phyloP scores from a whole-genome alignment of 2,113 vertebrate genomes.

The Microtus oregoni region DNA sequence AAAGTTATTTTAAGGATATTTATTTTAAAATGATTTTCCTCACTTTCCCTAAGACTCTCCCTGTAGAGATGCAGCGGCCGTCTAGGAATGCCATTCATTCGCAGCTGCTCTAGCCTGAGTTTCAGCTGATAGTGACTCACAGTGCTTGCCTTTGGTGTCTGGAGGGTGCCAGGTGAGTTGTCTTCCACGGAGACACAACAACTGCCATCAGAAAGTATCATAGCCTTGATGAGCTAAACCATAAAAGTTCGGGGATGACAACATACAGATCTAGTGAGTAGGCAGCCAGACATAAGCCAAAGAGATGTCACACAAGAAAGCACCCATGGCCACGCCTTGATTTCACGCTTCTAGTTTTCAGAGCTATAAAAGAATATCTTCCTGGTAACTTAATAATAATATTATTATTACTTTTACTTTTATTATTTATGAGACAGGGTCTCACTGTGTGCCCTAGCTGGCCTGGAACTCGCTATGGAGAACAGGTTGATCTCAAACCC shows the following conservation, averaged over 20 bases:
- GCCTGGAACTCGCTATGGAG: background rate
- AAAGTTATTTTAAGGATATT: background rate
- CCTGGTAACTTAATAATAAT: background rate
- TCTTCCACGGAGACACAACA: background rate
- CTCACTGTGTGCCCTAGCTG: background rate
- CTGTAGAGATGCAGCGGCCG: no score
- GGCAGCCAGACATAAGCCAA: background rate
- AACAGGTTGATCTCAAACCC: background rate
- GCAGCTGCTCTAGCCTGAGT: background rate
- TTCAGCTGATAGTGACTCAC: background rate
- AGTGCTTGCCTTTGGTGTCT: background rate
- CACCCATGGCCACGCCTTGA: background rate
- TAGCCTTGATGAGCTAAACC: background rate
- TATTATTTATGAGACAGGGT: background rate
- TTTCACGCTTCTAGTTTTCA: background rate
- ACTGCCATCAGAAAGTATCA: background rate
- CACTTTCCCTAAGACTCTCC: background rate
- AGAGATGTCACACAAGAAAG: background rate
- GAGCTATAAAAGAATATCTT: background rate
- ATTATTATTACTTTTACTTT: background rate
- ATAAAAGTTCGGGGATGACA: background rate
- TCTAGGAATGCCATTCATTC: background rate
- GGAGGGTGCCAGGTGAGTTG: background rate
- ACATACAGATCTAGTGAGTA: background rate
- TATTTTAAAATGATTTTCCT: background rate